Base-by-base conservation (phyloP, 92 coral and sea anemone genomes). In the Chrysogorgia sp. region DNA sequence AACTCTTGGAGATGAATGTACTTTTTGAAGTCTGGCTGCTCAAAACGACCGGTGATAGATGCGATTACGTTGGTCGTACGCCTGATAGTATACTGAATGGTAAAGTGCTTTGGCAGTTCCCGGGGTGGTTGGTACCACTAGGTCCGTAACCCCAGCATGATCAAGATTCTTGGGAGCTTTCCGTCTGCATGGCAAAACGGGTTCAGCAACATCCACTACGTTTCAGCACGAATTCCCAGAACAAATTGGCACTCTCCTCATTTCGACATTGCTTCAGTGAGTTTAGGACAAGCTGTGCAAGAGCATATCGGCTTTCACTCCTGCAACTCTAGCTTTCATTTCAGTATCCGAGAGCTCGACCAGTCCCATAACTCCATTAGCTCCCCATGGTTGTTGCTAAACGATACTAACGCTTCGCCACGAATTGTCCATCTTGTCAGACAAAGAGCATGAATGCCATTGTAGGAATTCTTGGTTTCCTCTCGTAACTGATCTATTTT, bases 311-410 rank as follows among this genome's bases (percentile, higher is more conserved):
- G 56, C 67, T 85, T 47, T 71, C 34, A 58, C 70, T 40, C 81
- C 72, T 45, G 49, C 55, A 28, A 85, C 80, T 49, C 89, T 71
- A 22, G 55, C 63, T 56, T 85, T 85, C 85, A 81, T 81, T 26
- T 85, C 86, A 8, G 89, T 85, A 63, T 81, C 81, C 10, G 63
- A 79, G 45, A 63, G 47, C 7, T 79, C 71, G 80, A 68, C 75
- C 81, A 84, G 40, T 75, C 86, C 82, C 82, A 83, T 21, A 75
- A 76, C 71, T 83, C 86, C 70, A 83, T 83, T 26, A 83, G 86
- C 33, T 75, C 86, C 48, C 55, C 58, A 58, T 83, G 87, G 55
- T 83, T 62, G 61, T 82, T 61, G n/a, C n/a, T n/a, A n/a, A n/a
- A n/a, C n/a, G n/a, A n/a, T n/a, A n/a, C n/a, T n/a, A n/a, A n/a